Conservation (phyloP, 2,797 vertebrate genomes). For the Pseudomugil gertrudae region DNA sequence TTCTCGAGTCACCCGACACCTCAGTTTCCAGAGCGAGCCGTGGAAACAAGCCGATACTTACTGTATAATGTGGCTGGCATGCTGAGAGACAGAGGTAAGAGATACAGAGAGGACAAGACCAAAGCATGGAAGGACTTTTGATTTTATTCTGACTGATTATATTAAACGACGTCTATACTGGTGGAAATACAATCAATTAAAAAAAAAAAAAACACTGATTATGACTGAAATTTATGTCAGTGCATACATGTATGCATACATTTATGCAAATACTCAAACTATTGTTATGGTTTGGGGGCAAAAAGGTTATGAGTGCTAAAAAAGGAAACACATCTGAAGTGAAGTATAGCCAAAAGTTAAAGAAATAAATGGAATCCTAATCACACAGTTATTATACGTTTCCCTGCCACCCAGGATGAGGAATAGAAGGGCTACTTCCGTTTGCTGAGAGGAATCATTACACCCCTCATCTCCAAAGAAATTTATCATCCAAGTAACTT, state of each 20-base stretch:
- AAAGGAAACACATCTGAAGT: slow-evolving; percentile 19
- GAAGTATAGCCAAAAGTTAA: slow-evolving; percentile 42
- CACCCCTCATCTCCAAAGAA: slow-evolving; percentile 39
- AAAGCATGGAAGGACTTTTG: slow-evolving; percentile 4
- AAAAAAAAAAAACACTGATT: too few relatives aligned
- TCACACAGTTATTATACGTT: slow-evolving; percentile 48
- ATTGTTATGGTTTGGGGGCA: slow-evolving; percentile 2
- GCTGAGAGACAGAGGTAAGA: slow-evolving; percentile 36
- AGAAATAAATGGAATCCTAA: slow-evolving; percentile 50
- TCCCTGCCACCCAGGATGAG: slow-evolving; percentile 38
- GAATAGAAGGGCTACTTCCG: slow-evolving; percentile 47
- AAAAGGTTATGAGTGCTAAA: slow-evolving; percentile 13
- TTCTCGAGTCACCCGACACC: slow-evolving; percentile 49
- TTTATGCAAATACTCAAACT: slow-evolving; percentile 7
- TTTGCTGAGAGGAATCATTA: slow-evolving; percentile 41
- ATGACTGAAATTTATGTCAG: too few relatives aligned
- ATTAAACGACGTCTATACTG: not conserved
- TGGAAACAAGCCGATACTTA: slow-evolving; percentile 32
- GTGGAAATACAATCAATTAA: not conserved
- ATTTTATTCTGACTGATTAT: not conserved
- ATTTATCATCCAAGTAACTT: slow-evolving; percentile 44
- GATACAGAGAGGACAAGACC: not conserved
- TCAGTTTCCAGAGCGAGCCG: slow-evolving; percentile 56
- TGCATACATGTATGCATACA: too few relatives aligned
- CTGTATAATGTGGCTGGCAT: slow-evolving; percentile 37